Percentiles rank a stretch among this genome's conserved stretches.
Conservation (phyloP, 2,113 vertebrate species). For the Hydrolagus affinis region DNA sequence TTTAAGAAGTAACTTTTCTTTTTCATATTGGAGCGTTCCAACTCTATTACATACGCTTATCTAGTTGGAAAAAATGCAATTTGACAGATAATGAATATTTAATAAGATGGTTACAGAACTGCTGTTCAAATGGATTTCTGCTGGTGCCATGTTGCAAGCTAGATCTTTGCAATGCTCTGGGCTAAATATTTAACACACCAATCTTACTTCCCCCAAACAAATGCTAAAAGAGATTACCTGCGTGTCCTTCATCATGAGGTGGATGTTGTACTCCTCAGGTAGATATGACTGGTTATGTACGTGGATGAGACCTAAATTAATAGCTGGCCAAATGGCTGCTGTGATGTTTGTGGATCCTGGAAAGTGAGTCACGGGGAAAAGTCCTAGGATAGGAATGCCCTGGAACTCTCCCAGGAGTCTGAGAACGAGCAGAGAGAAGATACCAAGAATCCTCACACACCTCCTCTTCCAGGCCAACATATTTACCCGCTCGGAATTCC, state of each 20-base stretch:
- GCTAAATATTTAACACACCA: not conserved
- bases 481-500: not conserved
- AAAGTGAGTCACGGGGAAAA: not conserved
- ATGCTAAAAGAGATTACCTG: not conserved
- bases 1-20: not conserved
- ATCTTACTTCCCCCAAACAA: not conserved
- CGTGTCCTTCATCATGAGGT: not conserved
- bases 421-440: not conserved
- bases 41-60: not conserved
- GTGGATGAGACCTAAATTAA: conserved; percentile 7
- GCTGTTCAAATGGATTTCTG: not conserved
- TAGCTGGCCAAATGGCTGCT: conserved; percentile 24
- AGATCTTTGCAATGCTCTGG: not conserved
- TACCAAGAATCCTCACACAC: not conserved
- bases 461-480: not conserved
- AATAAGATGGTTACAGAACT: not conserved
- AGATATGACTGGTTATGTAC: conserved; percentile 21
- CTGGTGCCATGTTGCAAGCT: not conserved
- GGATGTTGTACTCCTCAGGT: not conserved
- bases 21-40: not conserved
- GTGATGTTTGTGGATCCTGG: conserved; percentile 16
- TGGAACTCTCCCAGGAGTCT: not conserved
- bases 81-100: not conserved
- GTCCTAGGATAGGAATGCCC: not conserved
- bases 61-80: not conserved